Evolutionary conservation across 2,888 invertebrate species (phyloP), one percentile per base, ranked within the genome.

Genomic region (Yponomeuta plumbellus): DNA sequence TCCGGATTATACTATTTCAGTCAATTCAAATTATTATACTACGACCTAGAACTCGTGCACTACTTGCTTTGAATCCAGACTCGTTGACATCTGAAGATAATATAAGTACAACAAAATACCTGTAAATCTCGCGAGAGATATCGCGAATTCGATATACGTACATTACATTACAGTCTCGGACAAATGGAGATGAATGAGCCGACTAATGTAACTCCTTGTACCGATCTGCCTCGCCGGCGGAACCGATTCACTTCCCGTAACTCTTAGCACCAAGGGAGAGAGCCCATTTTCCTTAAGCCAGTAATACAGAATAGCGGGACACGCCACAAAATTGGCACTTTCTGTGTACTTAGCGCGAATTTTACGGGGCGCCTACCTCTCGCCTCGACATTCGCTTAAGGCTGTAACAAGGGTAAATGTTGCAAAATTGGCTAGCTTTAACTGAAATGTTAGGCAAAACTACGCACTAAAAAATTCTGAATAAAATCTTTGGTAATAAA

Each of bases 151-250:
- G 34, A 34, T 6, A 21, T 13, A 59, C 11, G 13, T 69, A 71
- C 72, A 68, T 70, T 70, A 71, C 68, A 64, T 26, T 40, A 61
- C 71, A 69, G 66, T 69, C 68, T 67, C 67, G 67, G 70, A 75
- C 75, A 76, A 80, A 80, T 77, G 74, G 77, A 78, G 75, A 80
- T 67, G 70, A 74, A 80, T 74, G 74, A 70, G 71, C 67, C 21
- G 34, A 34, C 34, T n/a, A 26, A 62, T 20, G 34, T 20, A n/a
- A 20, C 34, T 17, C 62, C 62, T 13, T 20, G 59, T 59, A 58
- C 11, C 21, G 59, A 21, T 59, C 23, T 21, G 59, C 21, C 22
- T 5, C 23, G 59, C 13, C 11, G 59, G 11, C 22, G 22, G 21
- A 23, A 59, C 22, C 44, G 44, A 52, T 52, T 52, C 13, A 17